Conservation (phyloP, 2,797 vertebrate species). For the Podargus strigoides region DNA sequence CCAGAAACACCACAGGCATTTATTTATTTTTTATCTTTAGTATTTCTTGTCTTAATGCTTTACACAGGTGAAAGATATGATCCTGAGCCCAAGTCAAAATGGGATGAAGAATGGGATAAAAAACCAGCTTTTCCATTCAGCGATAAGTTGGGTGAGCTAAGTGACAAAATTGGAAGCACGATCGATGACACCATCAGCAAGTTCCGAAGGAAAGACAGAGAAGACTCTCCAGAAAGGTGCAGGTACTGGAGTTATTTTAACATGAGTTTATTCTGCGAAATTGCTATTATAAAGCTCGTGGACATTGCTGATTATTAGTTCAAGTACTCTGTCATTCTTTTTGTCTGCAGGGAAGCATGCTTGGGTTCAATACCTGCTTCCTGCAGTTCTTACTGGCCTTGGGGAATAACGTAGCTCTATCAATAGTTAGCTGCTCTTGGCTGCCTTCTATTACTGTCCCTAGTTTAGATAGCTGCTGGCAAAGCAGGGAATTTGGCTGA, state of each 20-base stretch:
- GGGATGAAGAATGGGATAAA: constrained; percentile 98
- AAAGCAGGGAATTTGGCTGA: constrained; percentile 1
- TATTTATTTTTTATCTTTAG: neutral
- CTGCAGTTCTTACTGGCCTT: neutral
- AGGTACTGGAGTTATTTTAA: constrained; percentile 76
- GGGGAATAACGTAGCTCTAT: neutral
- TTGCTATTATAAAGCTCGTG: neutral
- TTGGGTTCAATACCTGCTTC: neutral
- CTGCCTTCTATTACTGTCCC: neutral
- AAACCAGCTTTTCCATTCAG: constrained; percentile 93
- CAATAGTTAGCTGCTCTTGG: neutral
- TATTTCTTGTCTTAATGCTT: constrained; percentile 47
- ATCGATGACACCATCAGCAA: constrained; percentile 96
- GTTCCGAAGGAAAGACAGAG: constrained; percentile 93
- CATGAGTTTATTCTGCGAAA: neutral
- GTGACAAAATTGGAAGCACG: constrained; percentile 96
- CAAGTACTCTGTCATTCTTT: neutral
- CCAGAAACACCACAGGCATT: neutral
- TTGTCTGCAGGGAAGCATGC: neutral
- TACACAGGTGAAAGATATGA: constrained; percentile 86
- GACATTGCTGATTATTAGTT: neutral
- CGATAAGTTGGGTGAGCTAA: constrained; percentile 94
- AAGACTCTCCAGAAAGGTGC: constrained; percentile 94
- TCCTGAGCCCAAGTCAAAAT: constrained; percentile 85
- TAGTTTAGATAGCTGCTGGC: neutral